Percentiles rank a stretch among this genome's conserved stretches.
Evolutionary conservation across 2,797 vertebrate species (phyloP).

Genomic region (Bufotes viridis): DNA sequence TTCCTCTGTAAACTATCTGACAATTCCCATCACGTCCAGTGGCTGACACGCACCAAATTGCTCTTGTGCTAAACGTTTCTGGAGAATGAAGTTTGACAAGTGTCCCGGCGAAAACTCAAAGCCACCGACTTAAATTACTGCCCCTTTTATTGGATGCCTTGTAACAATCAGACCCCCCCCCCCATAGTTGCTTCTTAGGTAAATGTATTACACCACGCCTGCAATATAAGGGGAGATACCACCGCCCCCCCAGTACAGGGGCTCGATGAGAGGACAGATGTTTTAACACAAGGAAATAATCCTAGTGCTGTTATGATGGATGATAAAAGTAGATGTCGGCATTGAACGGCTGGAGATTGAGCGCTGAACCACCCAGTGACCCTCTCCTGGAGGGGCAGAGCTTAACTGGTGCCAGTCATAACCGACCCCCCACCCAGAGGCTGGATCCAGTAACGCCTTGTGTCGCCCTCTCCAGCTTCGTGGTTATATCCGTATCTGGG

Average conservation of each 20-base stretch:
- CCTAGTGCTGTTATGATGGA: conserved; percentile 17
- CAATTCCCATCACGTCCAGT: conserved; percentile 44
- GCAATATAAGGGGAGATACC: not conserved
- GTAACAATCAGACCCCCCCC: not conserved
- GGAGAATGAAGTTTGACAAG: conserved; percentile 52
- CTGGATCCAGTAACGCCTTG: not conserved
- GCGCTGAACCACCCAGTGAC: not conserved
- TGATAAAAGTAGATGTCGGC: not conserved
- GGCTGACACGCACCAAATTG: conserved; percentile 54
- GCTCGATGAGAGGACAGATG: not conserved
- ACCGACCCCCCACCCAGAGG: not conserved
- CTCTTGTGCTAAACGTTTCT: conserved; percentile 48
- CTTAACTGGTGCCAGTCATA: not conserved
- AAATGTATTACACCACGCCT: not conserved
- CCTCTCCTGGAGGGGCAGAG: not conserved
- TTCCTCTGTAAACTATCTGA: conserved; percentile 59
- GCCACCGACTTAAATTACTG: conserved; percentile 1
- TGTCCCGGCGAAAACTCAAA: conserved; percentile 11
- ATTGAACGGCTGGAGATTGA: too few relatives aligned
- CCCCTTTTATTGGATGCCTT: conserved; percentile 22
- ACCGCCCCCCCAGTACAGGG: not conserved
- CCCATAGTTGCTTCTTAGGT: not conserved
- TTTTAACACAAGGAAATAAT: conserved; percentile 30
- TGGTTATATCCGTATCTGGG: too few relatives aligned
- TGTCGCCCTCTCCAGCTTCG: too few relatives aligned